A percentile compares a stretch with the other conserved stretches of the same genome.
Evolutionary conservation across 1,140 invertebrate species (phyloP).

Genomic region (Drosophila baimaii): DNA sequence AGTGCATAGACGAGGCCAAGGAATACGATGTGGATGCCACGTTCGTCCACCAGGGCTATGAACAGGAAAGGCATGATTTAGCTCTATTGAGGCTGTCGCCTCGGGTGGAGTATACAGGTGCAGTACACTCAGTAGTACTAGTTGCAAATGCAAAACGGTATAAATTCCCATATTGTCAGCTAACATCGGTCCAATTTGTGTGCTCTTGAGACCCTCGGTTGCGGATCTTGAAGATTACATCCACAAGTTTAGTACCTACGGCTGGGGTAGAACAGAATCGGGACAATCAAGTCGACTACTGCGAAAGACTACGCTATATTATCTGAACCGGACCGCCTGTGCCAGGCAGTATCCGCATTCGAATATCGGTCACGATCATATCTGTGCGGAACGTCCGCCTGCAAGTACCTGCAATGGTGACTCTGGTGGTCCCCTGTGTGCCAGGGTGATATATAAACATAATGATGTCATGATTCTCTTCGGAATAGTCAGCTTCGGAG

Average conservation of each 20-base stretch:
- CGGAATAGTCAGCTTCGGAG: conserved; percentile 15
- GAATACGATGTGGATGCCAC: conserved; percentile 11
- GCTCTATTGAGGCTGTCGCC: conserved; percentile 2
- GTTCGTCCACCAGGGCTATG: neutral
- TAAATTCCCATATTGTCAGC: neutral
- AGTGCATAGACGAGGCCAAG: neutral
- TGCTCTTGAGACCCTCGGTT: conserved; percentile 11
- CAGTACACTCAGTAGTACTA: too few relatives aligned
- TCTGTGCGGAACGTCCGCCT: neutral
- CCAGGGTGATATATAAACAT: neutral
- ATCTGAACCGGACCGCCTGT: neutral
- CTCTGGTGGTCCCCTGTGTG: conserved; percentile 17
- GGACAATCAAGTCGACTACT: neutral
- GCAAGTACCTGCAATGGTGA: conserved; percentile 11
- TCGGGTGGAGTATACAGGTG: conserved; percentile 3
- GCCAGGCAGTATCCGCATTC: neutral
- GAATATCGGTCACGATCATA: conserved; percentile 1
- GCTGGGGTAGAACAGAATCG: conserved; percentile 9
- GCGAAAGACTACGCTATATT: neutral
- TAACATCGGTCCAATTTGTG: conserved; percentile 14
- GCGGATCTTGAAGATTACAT: neutral
- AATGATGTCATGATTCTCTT: neutral
- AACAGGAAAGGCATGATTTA: conserved; percentile 6
- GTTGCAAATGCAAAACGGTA: too few relatives aligned
- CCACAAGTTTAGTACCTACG: conserved; percentile 2